Conservation (phyloP, 2,888 invertebrate species). For the Drosophila robusta region DNA sequence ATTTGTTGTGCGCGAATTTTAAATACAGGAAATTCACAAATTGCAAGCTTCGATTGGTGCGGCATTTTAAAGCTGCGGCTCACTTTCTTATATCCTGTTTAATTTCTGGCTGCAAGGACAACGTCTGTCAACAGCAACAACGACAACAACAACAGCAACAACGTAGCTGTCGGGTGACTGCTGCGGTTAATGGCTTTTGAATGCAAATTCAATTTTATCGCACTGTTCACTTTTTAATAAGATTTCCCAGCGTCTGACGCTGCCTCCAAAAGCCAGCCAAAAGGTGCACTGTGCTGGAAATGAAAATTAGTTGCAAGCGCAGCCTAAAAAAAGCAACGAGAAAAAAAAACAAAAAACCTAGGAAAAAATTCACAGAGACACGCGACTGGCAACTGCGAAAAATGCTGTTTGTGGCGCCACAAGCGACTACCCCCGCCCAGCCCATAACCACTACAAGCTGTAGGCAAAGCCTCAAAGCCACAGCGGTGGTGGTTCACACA, state of each 20-base stretch:
- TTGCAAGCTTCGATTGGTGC: slow-evolving; percentile 22
- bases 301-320: slow-evolving; percentile 80
- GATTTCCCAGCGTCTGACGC: slow-evolving; percentile 62
- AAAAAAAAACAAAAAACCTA: slow-evolving; percentile 9
- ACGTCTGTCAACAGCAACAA: slow-evolving; percentile 42
- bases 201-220: slow-evolving; percentile 84
- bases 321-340: slow-evolving; percentile 36
- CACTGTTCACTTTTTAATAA: slow-evolving; percentile 84
- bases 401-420: slow-evolving; percentile 74
- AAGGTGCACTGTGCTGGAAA: slow-evolving; percentile 80
- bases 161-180: slow-evolving; percentile 66
- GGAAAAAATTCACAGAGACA: slow-evolving; percentile 67
- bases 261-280: slow-evolving; percentile 40
- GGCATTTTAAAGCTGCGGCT: slow-evolving; percentile 40
- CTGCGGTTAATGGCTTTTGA: slow-evolving; percentile 85
- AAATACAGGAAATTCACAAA: slow-evolving; percentile 31
- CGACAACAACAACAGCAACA: slow-evolving; percentile 26
- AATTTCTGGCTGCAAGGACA: slow-evolving; percentile 72
- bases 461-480: slow-evolving; percentile 39
- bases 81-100: slow-evolving; percentile 49
- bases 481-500: slow-evolving; percentile 54
- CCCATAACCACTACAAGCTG: slow-evolving; percentile 19
- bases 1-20: slow-evolving; percentile 42
- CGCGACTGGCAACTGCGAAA: slow-evolving; percentile 71
- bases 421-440: slow-evolving; percentile 56